A percentile compares a stretch with the other conserved stretches of the same genome.
phyloP scores from a whole-genome alignment of 2,888 invertebrate genomes.

The Mycalesis mineus region DNA sequence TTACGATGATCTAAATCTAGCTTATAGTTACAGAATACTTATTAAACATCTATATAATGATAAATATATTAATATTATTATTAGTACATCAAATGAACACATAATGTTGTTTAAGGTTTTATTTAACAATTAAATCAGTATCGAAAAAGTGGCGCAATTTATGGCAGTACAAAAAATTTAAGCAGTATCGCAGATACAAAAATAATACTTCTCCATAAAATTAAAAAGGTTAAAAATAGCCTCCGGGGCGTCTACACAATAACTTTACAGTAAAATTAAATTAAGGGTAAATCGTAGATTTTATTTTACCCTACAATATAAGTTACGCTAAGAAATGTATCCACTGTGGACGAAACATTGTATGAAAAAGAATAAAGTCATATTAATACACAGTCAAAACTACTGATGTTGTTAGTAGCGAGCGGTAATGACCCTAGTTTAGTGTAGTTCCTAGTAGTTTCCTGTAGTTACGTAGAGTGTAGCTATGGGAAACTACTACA shows the following conservation, averaged over 20 bases:
- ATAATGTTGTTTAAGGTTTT: constrained; percentile 32
- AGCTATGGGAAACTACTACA: no score
- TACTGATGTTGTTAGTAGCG: no score
- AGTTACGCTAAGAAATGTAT: not conserved
- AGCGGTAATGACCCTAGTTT: no score
- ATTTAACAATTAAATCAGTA: not conserved
- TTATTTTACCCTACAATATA: not conserved
- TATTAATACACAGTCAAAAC: no score
- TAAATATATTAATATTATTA: constrained; percentile 37
- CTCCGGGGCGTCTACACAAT: constrained; percentile 23
- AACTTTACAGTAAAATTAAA: constrained; percentile 2
- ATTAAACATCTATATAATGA: constrained; percentile 37
- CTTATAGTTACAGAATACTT: constrained; percentile 26
- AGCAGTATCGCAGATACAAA: constrained; percentile 2
- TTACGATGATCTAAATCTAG: constrained; percentile 13
- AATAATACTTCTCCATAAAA: not conserved
- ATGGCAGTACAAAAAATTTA: constrained; percentile 20
- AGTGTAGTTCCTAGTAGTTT: no score
- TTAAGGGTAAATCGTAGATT: no score
- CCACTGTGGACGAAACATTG: not conserved
- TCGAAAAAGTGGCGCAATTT: not conserved
- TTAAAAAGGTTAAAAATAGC: constrained; percentile 16
- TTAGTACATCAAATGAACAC: constrained; percentile 42
- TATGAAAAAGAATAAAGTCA: no score
- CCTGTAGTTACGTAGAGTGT: no score